Conservation (phyloP, 2,888 invertebrate species). For the Caenorhabditis macrosperma region DNA sequence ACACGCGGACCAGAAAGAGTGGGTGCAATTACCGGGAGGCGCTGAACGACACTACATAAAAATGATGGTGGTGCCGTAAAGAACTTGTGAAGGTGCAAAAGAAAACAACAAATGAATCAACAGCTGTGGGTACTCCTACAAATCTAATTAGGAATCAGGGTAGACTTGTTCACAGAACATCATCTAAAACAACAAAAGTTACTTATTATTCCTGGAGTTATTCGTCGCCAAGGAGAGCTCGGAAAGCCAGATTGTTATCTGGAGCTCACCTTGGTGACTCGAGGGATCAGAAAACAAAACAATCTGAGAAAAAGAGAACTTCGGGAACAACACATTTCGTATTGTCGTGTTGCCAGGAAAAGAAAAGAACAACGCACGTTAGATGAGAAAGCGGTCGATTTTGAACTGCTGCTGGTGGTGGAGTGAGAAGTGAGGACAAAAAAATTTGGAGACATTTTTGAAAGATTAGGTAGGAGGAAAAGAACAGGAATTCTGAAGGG, state of each 20-base stretch:
- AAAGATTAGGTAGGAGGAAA: constrained; percentile 58
- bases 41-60: not conserved
- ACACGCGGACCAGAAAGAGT: not conserved
- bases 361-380: constrained; percentile 5
- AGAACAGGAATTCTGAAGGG: constrained; percentile 56
- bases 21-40: not conserved
- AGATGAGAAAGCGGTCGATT: constrained; percentile 15
- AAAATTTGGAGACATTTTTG: constrained; percentile 58
- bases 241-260: not conserved
- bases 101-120: constrained; percentile 25
- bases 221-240: not conserved
- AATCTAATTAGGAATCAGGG: constrained; percentile 20
- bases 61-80: not conserved
- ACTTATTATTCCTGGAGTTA: constrained; percentile 46
- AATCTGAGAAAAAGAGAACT: constrained; percentile 13
- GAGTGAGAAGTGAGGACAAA: constrained; percentile 46
- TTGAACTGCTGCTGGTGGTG: constrained; percentile 42
- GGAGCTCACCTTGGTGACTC: not conserved
- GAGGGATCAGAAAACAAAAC: constrained; percentile 37
- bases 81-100: not conserved
- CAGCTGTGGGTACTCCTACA: not conserved
- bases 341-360: constrained; percentile 33
- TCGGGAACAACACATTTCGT: constrained; percentile 44
- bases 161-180: constrained; percentile 27
- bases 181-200: constrained; percentile 53